Evolutionary conservation across 2,888 invertebrate species (phyloP), one percentile per base, ranked within the genome.

Genomic region (Strigamia maritima): DNA sequence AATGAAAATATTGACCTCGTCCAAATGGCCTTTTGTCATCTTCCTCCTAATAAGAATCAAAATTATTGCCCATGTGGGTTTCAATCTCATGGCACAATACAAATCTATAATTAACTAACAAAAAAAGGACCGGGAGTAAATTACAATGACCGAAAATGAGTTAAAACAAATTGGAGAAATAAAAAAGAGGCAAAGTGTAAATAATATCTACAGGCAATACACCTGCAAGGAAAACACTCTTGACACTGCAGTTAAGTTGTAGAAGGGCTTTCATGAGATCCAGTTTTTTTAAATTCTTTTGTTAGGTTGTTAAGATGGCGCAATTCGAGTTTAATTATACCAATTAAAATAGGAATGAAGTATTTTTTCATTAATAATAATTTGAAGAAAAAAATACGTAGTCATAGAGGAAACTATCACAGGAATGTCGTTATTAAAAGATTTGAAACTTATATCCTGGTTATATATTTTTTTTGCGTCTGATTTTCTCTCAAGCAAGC

Each of bases 161-260:
- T 54, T 54, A 54, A n/a, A 54, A 16, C 16, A 54, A 54, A 8
- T 54, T n/a, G 54, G 19, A 4, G 6, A 54, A n/a, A n/a, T n/a
- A 2, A 54, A 1, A 8, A 8, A 19, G 0, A 44, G 19, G 4
- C n/a, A 54, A 54, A 54, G n/a, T 54, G 54, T 54, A 54, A 54
- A 54, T 54, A 54, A 54, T 54, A 19, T 54, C 54, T 54, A 54
- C 54, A 54, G 54, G 54, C 54, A 54, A 54, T n/a, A 19, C 54
- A 54, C 54, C 54, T 54, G 54, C n/a, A 54, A 54, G 54, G 54
- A 54, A 54, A 54, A 54, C n/a, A 54, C 1, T 19, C 54, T 54
- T 54, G 54, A 54, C 54, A 54, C 54, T 54, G 54, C 54, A 54
- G 54, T 54, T 54, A 54, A 54, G 54, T 54, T 54, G 54, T 54